These are phyloP conservation scores for Archaeoteleia sp. DNA, from an alignment of 2,888 invertebrate species.

Conservation along the genomic window DNA sequence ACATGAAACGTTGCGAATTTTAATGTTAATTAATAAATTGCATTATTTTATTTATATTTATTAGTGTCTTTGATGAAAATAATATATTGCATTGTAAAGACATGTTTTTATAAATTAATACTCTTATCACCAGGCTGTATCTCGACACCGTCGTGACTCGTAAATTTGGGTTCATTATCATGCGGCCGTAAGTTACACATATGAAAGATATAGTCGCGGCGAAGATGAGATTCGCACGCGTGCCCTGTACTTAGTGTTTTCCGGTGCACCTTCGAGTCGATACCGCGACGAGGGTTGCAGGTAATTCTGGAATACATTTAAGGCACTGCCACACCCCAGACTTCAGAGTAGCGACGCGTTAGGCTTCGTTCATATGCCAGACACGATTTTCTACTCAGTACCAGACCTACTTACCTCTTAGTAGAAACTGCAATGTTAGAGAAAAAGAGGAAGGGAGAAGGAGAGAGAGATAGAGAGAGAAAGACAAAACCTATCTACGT, in stretches of 20 bases:
- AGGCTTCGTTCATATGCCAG: conserved; percentile 69
- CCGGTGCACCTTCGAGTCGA: conserved; percentile 45
- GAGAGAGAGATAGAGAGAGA: conserved; percentile 32
- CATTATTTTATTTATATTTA: too few species aligned
- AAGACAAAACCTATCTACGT: conserved; percentile 42
- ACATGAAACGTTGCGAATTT: too few species aligned
- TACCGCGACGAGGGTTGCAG: conserved; percentile 32
- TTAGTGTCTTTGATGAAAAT: too few species aligned
- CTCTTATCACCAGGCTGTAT: too few species aligned
- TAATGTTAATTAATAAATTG: too few species aligned
- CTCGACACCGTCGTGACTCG: too few species aligned
- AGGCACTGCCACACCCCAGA: conserved; percentile 53
- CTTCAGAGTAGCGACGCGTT: conserved; percentile 45
- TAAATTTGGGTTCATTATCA: conserved; percentile 37
- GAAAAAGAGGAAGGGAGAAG: conserved; percentile 34
- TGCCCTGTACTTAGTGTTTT: conserved; percentile 43
- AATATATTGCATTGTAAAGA: too few species aligned
- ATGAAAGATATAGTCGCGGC: conserved; percentile 23
- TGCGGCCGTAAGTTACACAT: conserved; percentile 27
- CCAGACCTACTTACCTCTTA: conserved; percentile 50
- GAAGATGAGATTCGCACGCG: conserved; percentile 39
- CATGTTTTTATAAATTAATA: too few species aligned
- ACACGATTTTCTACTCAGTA: conserved; percentile 75
- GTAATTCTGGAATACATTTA: conserved; percentile 49
- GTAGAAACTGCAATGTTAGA: conserved; percentile 44